Percentiles rank a stretch among this genome's conserved stretches.
Conservation (phyloP, 2,113 vertebrate species). For the Ahaetulla prasina region DNA sequence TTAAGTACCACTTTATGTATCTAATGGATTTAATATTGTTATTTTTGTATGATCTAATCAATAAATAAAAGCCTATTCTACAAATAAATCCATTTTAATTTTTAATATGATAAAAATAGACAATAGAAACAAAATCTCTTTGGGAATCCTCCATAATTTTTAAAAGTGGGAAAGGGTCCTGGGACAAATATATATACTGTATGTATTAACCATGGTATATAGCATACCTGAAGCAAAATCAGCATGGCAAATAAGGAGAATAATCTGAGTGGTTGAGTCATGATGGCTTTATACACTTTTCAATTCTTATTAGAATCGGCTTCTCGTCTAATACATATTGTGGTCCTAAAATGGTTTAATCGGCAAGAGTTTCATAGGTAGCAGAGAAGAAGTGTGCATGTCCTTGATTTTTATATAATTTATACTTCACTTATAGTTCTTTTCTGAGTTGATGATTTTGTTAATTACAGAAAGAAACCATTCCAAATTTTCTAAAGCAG, state of each 20-base stretch:
- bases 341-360: neutral
- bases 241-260: neutral
- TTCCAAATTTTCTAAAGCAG: neutral
- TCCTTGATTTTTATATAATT: neutral
- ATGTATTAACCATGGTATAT: neutral
- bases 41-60: neutral
- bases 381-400: neutral
- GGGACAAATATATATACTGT: too few relatives aligned
- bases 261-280: neutral
- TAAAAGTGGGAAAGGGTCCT: neutral
- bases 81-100: neutral
- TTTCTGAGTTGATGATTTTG: neutral
- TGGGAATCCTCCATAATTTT: neutral
- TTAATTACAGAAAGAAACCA: neutral
- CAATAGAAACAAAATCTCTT: neutral
- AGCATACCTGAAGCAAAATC: neutral
- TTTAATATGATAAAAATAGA: neutral
- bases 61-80: neutral
- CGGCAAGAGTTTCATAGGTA: neutral
- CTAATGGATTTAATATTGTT: neutral
- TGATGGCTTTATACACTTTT: neutral
- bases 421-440: neutral
- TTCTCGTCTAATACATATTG: neutral
- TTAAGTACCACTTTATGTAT: neutral
- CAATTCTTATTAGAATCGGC: neutral